phyloP scores from a whole-genome alignment of 2,888 invertebrate species.

The Tetropium fuscum region DNA sequence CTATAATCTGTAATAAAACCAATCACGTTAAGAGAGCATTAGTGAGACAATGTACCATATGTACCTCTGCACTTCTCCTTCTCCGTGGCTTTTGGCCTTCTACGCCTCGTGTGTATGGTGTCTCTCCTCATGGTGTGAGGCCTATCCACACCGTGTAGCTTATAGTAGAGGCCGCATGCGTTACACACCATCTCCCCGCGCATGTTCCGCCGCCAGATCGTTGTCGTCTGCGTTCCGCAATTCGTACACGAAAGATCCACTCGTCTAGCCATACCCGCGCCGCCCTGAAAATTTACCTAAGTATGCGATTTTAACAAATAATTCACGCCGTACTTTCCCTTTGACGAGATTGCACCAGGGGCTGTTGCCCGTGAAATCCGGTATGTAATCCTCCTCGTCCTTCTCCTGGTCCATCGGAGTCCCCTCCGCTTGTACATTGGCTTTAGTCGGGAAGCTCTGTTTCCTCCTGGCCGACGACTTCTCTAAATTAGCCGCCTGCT shows the following conservation, averaged over 20 bases:
- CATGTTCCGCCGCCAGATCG: conserved; percentile 96
- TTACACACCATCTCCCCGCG: conserved; percentile 99
- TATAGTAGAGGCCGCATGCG: conserved; percentile 98
- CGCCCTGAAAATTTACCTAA: conserved; percentile 26
- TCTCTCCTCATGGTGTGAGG: conserved; percentile 97
- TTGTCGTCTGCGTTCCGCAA: conserved; percentile 97
- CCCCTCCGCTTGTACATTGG: conserved; percentile 54
- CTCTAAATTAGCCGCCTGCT: conserved; percentile 36
- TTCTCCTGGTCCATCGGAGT: conserved; percentile 38
- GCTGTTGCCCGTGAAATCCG: conserved; percentile 63
- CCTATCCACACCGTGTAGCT: conserved; percentile 93
- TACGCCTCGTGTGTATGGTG: conserved; percentile 93
- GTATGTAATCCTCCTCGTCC: conserved; percentile 48
- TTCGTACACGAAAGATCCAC: conserved; percentile 94
- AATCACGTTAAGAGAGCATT: not conserved
- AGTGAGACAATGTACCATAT: not conserved
- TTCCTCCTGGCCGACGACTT: conserved; percentile 77
- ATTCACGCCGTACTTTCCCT: conserved; percentile 51
- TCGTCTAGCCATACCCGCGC: conserved; percentile 66
- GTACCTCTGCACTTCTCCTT: conserved; percentile 44
- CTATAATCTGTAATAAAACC: conserved; percentile 16
- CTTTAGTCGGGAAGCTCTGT: conserved; percentile 84
- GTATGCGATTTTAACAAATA: not conserved
- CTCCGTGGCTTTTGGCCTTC: conserved; percentile 79
- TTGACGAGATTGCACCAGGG: conserved; percentile 65